phyloP scores from a whole-genome alignment of 2,888 invertebrate genomes.

The Cephus pygmeus region DNA sequence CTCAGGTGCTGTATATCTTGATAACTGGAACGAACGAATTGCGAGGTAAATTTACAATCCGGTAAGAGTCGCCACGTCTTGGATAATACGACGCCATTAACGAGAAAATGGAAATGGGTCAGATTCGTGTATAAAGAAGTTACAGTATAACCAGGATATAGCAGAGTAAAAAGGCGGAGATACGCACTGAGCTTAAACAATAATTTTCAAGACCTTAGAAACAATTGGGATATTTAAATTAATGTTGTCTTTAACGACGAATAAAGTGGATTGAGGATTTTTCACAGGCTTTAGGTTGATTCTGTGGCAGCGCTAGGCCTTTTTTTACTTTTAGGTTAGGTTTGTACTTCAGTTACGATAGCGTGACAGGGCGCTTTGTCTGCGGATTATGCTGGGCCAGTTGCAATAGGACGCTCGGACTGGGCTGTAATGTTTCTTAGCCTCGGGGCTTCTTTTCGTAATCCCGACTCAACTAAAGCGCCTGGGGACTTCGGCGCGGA shows the following conservation, averaged over 20 bases:
- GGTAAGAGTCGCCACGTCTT: too few relatives aligned
- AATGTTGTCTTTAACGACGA: too few relatives aligned
- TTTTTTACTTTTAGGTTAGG: neutral
- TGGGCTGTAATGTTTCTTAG: neutral
- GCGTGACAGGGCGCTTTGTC: neutral
- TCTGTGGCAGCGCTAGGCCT: neutral
- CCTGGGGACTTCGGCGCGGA: neutral
- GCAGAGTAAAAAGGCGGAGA: too few relatives aligned
- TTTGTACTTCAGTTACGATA: neutral
- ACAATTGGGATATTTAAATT: too few relatives aligned
- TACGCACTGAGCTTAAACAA: too few relatives aligned
- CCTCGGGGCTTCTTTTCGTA: constrained; percentile 5
- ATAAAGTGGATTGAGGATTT: neutral
- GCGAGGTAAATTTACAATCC: too few relatives aligned
- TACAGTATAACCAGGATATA: too few relatives aligned
- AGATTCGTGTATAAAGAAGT: too few relatives aligned
- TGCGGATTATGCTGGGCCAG: constrained; percentile 1
- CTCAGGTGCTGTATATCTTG: neutral
- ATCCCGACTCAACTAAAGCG: neutral
- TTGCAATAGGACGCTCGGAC: neutral
- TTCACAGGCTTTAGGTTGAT: neutral
- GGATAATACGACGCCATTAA: too few relatives aligned
- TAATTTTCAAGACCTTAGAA: too few relatives aligned
- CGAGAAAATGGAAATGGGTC: too few relatives aligned
- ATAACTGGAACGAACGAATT: neutral